phyloP scores from a whole-genome alignment of 2,888 invertebrate species.

The Ophion ellenae region DNA sequence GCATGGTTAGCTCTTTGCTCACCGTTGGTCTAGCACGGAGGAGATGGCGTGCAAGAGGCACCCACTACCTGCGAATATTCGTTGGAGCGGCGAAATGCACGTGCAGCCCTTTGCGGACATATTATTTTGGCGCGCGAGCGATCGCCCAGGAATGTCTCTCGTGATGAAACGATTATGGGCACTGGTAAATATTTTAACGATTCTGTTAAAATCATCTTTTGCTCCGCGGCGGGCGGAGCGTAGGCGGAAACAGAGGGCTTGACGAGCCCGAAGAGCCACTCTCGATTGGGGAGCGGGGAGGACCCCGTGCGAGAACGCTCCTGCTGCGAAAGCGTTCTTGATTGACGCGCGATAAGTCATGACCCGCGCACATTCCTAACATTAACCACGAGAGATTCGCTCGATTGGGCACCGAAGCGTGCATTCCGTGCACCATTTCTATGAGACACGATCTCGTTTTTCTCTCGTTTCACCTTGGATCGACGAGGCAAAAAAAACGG shows the following conservation, averaged over 20 bases:
- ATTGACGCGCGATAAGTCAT: slow-evolving; percentile 70
- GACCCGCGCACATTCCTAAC: slow-evolving; percentile 55
- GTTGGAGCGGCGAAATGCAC: no score
- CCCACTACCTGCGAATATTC: neutral
- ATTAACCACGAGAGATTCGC: slow-evolving; percentile 67
- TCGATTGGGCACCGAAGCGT: slow-evolving; percentile 69
- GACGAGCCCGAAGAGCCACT: no score
- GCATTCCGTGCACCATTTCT: slow-evolving; percentile 36
- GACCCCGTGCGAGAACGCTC: slow-evolving; percentile 41
- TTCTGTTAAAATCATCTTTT: no score
- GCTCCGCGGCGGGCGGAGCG: no score
- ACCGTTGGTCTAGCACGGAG: slow-evolving; percentile 42
- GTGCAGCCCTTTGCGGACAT: no score
- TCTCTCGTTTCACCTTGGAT: neutral
- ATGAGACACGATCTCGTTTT: slow-evolving; percentile 20
- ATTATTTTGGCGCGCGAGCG: no score
- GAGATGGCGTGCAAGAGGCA: slow-evolving; percentile 27
- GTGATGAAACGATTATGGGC: no score
- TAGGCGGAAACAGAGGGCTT: neutral
- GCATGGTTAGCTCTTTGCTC: slow-evolving; percentile 62
- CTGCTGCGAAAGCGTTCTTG: slow-evolving; percentile 40
- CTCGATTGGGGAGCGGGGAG: no score
- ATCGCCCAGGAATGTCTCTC: no score
- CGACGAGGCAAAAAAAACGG: neutral
- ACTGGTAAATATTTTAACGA: no score